Base-by-base conservation (phyloP, 2,113 vertebrate genomes). In the Ranitomeya imitator region DNA sequence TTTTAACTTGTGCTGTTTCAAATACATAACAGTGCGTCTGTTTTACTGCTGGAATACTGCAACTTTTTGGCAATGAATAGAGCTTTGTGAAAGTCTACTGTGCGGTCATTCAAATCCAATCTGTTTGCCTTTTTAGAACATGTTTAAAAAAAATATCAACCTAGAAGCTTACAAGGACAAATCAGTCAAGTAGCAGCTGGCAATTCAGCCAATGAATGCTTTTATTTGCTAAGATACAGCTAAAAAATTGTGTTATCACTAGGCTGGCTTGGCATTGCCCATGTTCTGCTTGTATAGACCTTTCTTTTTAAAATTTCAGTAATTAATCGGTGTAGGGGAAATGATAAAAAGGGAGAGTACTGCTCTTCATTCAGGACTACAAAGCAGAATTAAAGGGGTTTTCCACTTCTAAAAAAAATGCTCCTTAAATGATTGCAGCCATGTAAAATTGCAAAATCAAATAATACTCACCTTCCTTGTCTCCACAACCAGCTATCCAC, bases 101-200 rank as follows among this genome's bases (percentile, higher is more conserved):
- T 93, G 92, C 92, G 92, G 92, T 94, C 93, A 93, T 94, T 94
- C 92, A 94, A 85, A 0, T 71, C 86, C 90, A 91, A 93, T 93
- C 92, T 92, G 93, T 93, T 92, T 91, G 91, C 73, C 91, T 89
- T 92, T 94, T 92, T 91, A 92, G 92, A 91, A 86, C 89, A 1
- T 0, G 91, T 92, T 89, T 90, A 31, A 86, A 92, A 90, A 88
- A 87, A 92, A 92, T 92, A 90, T 90, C 86, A 90, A 91, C 90
- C 91, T 91, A 61, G 67, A 91, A 90, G 88, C 76, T 90, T 54
- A 84, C 90, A 88, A 90, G 90, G 69, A 82, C 89, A 90, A 89
- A 90, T 15, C 65, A 90, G 79, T 89, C 83, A 90, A 90, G 92
- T 92, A 93, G 92, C 92, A 91, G 90, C 91, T 92, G 90, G 90